Percentiles rank a stretch among this genome's conserved stretches.
These are phyloP conservation scores for Mesorhabditis spiculigera DNA, from an alignment of 2,888 invertebrate species.

Conservation along the genomic window DNA sequence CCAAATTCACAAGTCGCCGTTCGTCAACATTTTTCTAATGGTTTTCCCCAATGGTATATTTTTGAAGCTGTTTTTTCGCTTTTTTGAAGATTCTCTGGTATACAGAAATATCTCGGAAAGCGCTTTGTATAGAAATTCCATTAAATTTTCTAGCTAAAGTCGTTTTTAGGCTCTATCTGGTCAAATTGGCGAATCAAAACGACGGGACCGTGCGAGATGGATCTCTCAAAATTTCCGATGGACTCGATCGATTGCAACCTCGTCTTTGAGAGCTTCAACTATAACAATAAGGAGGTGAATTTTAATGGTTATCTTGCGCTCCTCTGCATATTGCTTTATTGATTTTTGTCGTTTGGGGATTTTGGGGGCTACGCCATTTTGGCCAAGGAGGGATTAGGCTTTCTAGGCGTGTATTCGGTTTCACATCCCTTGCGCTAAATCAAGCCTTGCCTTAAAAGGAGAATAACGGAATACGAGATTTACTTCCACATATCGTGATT, in stretches of 20 bases:
- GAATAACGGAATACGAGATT: background rate
- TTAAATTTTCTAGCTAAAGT: background rate
- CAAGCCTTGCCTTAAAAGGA: background rate
- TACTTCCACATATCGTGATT: too few species aligned
- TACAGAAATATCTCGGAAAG: too few species aligned
- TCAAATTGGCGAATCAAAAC: conserved; percentile 56
- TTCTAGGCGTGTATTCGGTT: background rate
- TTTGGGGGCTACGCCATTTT: background rate
- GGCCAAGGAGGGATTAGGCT: too few species aligned
- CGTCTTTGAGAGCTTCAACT: conserved; percentile 57
- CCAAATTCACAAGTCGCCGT: conserved; percentile 55
- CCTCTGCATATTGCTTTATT: conserved; percentile 15
- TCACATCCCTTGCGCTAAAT: background rate
- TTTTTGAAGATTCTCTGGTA: too few species aligned
- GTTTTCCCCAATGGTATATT: conserved; percentile 56
- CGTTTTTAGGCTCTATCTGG: conserved; percentile 54
- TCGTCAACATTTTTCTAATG: conserved; percentile 58
- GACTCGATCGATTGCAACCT: conserved; percentile 50
- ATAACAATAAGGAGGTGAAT: conserved; percentile 42
- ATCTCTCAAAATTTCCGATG: conserved; percentile 55
- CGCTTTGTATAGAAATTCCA: too few species aligned
- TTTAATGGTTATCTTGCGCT: conserved; percentile 11
- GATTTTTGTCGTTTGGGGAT: background rate
- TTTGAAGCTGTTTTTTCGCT: too few species aligned
- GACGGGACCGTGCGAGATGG: conserved; percentile 56